Evolutionary conservation across 2,797 vertebrate species (phyloP).

Genomic region (Mus minutoides): DNA sequence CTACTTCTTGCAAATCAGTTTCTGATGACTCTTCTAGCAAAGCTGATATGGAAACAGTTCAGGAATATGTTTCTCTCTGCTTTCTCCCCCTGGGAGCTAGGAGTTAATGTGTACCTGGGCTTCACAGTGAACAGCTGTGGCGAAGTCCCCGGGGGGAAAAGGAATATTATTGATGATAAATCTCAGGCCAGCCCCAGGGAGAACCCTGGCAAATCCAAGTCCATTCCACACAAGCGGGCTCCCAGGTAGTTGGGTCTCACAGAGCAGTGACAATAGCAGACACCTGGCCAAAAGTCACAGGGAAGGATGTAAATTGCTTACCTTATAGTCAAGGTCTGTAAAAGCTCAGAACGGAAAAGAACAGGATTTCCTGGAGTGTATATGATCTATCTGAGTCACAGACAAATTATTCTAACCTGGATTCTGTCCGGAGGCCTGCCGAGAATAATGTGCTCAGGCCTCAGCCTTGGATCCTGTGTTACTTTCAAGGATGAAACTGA

Average conservation of each 20-base stretch:
- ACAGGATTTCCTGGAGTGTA: conserved; percentile 17
- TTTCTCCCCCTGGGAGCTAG: not conserved
- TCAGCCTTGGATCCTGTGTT: conserved; percentile 14
- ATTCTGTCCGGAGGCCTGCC: not conserved
- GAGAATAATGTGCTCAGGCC: not conserved
- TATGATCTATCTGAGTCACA: not conserved
- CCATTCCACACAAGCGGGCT: conserved; percentile 90
- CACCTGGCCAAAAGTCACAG: conserved; percentile 80
- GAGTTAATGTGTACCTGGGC: conserved; percentile 87
- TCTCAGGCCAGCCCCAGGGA: conserved; percentile 88
- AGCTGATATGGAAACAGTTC: not conserved
- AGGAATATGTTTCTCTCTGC: not conserved
- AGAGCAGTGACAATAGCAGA: conserved; percentile 85
- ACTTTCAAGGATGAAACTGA: not conserved
- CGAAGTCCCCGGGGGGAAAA: conserved; percentile 89
- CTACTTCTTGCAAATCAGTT: conserved; percentile 10
- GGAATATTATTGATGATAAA: conserved; percentile 90
- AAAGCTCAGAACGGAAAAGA: not conserved
- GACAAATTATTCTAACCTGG: conserved; percentile 31
- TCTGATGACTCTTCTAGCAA: conserved; percentile 19
- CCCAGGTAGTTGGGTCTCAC: conserved; percentile 81
- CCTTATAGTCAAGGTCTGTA: not conserved
- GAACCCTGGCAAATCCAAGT: conserved; percentile 89
- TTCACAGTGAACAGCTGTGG: conserved; percentile 90
- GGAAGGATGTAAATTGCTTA: conserved; percentile 54